Conservation (phyloP, 2,888 invertebrate species). For the Caenorhabditis japonica region DNA sequence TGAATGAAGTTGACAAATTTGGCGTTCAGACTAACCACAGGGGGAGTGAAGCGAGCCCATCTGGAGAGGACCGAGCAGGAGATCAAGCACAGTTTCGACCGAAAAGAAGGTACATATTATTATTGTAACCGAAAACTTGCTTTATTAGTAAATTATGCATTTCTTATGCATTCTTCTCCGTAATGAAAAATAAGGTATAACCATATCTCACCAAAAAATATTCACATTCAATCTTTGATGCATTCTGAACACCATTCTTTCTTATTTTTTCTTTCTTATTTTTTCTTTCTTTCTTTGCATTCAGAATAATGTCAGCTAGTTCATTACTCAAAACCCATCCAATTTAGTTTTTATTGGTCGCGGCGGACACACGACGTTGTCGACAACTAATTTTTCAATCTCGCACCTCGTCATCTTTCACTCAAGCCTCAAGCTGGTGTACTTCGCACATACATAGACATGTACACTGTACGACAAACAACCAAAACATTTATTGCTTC, state of each 20-base stretch:
- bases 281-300: not conserved
- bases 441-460: no score
- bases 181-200: not conserved
- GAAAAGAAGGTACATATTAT: slow-evolving; percentile 43
- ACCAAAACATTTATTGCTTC: no score
- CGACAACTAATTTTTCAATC: slow-evolving; percentile 31
- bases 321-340: slow-evolving; percentile 24
- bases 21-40: slow-evolving; percentile 13
- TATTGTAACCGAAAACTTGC: no score
- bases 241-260: not conserved
- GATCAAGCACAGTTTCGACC: slow-evolving; percentile 36
- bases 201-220: not conserved
- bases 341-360: slow-evolving; percentile 6
- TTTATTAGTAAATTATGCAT: no score
- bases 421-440: no score
- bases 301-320: slow-evolving; percentile 26
- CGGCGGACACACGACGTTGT: no score
- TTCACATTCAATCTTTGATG: not conserved
- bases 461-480: no score
- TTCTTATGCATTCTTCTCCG: no score
- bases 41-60: slow-evolving; percentile 34
- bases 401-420: slow-evolving; percentile 11
- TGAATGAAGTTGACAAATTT: not conserved
- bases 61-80: slow-evolving; percentile 22
- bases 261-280: no score